These are phyloP conservation scores for Nannoperca obscura DNA, from an alignment of 2,797 vertebrate species.

Conservation along the genomic window DNA sequence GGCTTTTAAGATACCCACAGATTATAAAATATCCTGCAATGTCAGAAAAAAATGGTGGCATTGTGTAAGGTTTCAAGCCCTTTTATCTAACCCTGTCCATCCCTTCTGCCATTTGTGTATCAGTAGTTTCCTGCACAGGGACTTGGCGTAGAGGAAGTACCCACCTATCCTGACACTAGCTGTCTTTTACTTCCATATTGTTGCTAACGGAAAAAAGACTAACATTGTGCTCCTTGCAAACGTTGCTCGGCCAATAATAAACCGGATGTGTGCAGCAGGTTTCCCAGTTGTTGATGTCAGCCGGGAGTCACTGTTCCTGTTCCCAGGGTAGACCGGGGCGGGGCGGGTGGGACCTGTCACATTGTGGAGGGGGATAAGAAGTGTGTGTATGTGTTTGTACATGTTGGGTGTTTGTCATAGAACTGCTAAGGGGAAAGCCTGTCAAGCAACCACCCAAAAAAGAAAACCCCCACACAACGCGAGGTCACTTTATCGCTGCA, in stretches of 20 bases:
- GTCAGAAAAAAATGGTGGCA: neutral
- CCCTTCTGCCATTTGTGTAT: conserved; percentile 41
- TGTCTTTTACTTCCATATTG: conserved; percentile 59
- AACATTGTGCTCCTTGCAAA: conserved; percentile 46
- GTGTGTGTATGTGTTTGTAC: conserved; percentile 1
- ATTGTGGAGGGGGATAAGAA: neutral
- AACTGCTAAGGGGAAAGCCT: conserved; percentile 28
- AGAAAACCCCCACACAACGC: conserved; percentile 18
- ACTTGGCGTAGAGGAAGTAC: conserved; percentile 72
- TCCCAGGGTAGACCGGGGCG: conserved; percentile 40
- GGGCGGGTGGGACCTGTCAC: conserved; percentile 14
- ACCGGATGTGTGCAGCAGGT: conserved; percentile 55
- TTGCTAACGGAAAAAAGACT: conserved; percentile 59
- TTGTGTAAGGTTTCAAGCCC: neutral
- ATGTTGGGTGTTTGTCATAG: conserved; percentile 30
- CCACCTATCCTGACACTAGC: conserved; percentile 77
- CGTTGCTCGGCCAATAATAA: conserved; percentile 42
- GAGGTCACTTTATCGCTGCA: conserved; percentile 12
- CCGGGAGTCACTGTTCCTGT: conserved; percentile 70
- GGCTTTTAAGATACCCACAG: neutral
- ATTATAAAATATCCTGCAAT: neutral
- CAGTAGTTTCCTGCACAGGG: conserved; percentile 62
- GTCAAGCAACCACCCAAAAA: conserved; percentile 4
- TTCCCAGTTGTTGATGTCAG: conserved; percentile 60
- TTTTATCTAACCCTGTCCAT: conserved; percentile 2